phyloP scores from a whole-genome alignment of 2,888 invertebrate genomes.

The Aphodius granarius region DNA sequence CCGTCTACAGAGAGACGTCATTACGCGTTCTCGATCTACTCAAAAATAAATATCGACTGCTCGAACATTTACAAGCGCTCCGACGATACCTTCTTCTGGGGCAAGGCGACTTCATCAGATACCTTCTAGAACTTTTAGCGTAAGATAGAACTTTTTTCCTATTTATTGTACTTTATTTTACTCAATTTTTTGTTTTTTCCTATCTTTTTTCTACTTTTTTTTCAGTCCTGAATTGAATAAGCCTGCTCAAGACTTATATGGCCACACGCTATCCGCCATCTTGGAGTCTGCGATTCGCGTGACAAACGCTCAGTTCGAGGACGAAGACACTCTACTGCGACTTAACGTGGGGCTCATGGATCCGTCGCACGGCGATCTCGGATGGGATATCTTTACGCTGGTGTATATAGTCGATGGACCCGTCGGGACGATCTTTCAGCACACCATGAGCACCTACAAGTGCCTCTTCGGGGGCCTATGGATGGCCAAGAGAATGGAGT shows the following conservation, averaged over 20 bases:
- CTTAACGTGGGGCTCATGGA: conserved; percentile 70
- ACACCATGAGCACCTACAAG: conserved; percentile 75
- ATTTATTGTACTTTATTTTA: conserved; percentile 7
- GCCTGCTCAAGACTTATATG: conserved; percentile 81
- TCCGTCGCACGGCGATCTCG: conserved; percentile 68
- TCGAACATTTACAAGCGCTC: conserved; percentile 90
- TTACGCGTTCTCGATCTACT: conserved; percentile 83
- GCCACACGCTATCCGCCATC: conserved; percentile 84
- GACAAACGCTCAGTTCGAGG: conserved; percentile 93
- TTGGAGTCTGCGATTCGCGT: conserved; percentile 84
- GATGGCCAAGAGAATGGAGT: conserved; percentile 89
- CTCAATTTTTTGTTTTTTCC: not conserved
- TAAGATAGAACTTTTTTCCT: conserved; percentile 55
- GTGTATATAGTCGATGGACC: conserved; percentile 89
- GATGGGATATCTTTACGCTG: conserved; percentile 89
- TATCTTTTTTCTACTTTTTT: not conserved
- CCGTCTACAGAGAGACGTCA: conserved; percentile 85
- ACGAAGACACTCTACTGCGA: conserved; percentile 84
- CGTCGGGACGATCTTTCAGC: conserved; percentile 80
- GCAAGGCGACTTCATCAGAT: conserved; percentile 95
- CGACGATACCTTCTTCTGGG: conserved; percentile 88
- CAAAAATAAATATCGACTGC: conserved; percentile 82
- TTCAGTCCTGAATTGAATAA: conserved; percentile 83
- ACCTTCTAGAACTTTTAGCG: conserved; percentile 90
- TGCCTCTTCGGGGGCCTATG: conserved; percentile 86